These are phyloP conservation scores for Drosophila arizonae DNA, from an alignment of 1,140 invertebrate species.

Conservation along the genomic window DNA sequence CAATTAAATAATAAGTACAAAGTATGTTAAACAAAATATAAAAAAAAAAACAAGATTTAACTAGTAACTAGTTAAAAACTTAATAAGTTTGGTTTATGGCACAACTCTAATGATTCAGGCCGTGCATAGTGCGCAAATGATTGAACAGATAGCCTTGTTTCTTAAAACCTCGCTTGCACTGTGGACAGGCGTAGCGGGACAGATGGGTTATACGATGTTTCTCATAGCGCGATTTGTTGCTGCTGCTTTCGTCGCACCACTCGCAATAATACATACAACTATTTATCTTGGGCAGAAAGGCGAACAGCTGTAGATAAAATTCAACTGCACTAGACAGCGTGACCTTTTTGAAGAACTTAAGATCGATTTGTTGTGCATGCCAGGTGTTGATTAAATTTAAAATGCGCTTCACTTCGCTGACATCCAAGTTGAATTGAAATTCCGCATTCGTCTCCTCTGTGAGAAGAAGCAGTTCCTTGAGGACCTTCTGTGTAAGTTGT, in stretches of 20 bases:
- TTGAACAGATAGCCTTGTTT: slow-evolving; percentile 6
- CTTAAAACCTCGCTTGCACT: slow-evolving; percentile 35
- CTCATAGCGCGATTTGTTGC: slow-evolving; percentile 27
- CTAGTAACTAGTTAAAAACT: neutral
- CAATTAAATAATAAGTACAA: too few species aligned
- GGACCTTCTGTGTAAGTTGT: neutral
- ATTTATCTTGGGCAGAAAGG: slow-evolving; percentile 52
- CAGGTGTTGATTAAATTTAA: slow-evolving; percentile 61
- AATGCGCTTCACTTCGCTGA: slow-evolving; percentile 57
- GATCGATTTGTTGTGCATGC: slow-evolving; percentile 41
- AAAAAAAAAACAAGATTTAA: neutral
- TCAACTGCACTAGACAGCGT: slow-evolving; percentile 6
- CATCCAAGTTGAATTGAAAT: slow-evolving; percentile 26
- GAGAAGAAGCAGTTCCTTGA: neutral
- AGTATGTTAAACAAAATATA: too few species aligned
- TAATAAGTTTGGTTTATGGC: neutral
- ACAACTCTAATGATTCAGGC: neutral
- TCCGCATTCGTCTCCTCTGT: slow-evolving; percentile 34
- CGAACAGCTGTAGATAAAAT: slow-evolving; percentile 52
- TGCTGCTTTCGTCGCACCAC: slow-evolving; percentile 38
- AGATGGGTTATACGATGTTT: slow-evolving; percentile 35
- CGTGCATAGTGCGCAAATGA: slow-evolving; percentile 8
- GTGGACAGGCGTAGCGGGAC: slow-evolving; percentile 9
- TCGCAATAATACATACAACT: slow-evolving; percentile 45
- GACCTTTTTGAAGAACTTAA: slow-evolving; percentile 38